Evolutionary conservation across 2,797 vertebrate species (phyloP).

Genomic region (Meda fulgida): DNA sequence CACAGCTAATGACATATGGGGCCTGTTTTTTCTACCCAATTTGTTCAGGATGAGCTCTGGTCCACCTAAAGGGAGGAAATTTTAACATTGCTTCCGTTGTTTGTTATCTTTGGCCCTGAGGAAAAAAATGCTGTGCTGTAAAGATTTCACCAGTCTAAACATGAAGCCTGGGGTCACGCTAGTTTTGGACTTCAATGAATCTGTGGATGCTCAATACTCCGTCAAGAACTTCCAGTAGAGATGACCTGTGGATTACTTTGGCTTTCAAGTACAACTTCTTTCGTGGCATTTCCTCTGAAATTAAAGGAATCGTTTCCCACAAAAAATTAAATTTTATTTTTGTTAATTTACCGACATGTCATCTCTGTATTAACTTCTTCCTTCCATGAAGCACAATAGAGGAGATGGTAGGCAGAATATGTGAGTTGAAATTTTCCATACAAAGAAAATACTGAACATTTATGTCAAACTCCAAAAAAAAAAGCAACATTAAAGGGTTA

Average conservation of each 20-base stretch:
- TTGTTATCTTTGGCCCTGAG: constrained; percentile 55
- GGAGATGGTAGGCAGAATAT: neutral
- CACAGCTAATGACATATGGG: constrained; percentile 39
- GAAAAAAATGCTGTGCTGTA: constrained; percentile 38
- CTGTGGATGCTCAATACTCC: constrained; percentile 18
- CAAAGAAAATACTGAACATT: neutral
- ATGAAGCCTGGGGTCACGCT: constrained; percentile 49
- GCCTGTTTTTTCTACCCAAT: constrained; percentile 32
- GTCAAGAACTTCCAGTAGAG: constrained; percentile 17
- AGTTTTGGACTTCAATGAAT: constrained; percentile 54
- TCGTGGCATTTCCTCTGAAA: constrained; percentile 16
- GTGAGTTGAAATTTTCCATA: neutral
- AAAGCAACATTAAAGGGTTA: neutral
- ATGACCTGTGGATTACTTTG: constrained; percentile 19
- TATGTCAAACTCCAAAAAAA: neutral
- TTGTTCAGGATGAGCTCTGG: constrained; percentile 46
- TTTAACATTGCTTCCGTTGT: constrained; percentile 56
- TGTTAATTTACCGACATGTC: neutral
- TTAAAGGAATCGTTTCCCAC: neutral
- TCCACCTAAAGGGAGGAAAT: constrained; percentile 56
- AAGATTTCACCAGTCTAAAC: constrained; percentile 56
- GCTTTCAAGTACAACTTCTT: neutral
- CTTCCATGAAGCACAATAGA: neutral
- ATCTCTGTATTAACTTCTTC: neutral
- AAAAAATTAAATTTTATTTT: neutral